These are phyloP conservation scores for Elachura formosa DNA, from an alignment of 2,113 vertebrate genomes.

Conservation along the genomic window DNA sequence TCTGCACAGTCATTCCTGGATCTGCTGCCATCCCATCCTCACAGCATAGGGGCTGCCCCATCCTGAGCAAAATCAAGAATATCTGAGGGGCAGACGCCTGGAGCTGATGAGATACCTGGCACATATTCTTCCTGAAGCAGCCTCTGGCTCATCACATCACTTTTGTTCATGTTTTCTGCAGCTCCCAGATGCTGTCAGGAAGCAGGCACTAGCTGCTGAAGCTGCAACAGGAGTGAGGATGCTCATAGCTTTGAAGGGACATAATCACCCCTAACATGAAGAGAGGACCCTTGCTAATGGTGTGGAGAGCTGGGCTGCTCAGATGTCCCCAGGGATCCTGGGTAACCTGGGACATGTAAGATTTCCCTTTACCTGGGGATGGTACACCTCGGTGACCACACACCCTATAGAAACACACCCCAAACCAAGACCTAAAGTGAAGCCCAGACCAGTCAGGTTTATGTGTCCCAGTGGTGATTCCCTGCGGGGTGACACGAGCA, in stretches of 20 bases:
- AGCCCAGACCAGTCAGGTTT: neutral
- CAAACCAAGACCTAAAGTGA: neutral
- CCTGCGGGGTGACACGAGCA: neutral
- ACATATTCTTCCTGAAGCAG: neutral
- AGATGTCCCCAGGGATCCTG: fast-evolving
- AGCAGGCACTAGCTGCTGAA: neutral
- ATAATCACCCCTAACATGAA: neutral
- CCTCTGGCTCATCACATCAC: neutral
- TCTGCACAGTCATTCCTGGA: neutral
- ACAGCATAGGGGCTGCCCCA: neutral
- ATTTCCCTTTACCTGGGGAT: neutral
- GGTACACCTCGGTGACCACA: neutral
- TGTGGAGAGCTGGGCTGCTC: neutral
- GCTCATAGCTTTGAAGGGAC: neutral
- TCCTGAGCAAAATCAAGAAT: neutral
- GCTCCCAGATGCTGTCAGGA: neutral
- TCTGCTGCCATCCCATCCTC: neutral
- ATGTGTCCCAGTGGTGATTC: neutral
- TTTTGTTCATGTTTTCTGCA: neutral
- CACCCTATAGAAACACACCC: neutral
- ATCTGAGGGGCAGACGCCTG: neutral
- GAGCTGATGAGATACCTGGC: neutral
- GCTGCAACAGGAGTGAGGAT: neutral
- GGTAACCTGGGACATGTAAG: neutral
- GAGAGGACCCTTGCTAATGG: neutral